phyloP scores from a whole-genome alignment of 1,140 invertebrate genomes.

The Ceratosolen solmsi region DNA sequence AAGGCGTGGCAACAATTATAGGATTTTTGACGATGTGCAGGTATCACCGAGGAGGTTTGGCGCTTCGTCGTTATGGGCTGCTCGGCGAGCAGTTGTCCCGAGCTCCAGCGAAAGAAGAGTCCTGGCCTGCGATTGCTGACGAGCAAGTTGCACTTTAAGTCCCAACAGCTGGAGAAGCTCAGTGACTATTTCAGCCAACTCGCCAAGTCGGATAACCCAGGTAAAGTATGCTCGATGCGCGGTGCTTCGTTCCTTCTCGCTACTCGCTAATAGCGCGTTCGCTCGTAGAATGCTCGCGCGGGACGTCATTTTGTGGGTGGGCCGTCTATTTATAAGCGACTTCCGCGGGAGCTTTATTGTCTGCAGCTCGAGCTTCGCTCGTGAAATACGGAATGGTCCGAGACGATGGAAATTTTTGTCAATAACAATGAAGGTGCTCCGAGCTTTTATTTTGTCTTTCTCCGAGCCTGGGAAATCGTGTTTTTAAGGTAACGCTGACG shows the following conservation, averaged over 20 bases:
- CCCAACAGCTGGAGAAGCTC: conserved; percentile 61
- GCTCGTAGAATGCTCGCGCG: not conserved
- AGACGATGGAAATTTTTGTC: too few relatives aligned
- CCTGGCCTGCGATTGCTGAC: conserved; percentile 58
- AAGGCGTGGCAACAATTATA: too few relatives aligned
- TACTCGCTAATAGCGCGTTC: not conserved
- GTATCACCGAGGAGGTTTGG: not conserved
- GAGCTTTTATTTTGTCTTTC: too few relatives aligned
- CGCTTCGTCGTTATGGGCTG: conserved; percentile 33
- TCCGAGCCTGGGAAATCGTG: too few relatives aligned
- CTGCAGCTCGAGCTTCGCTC: too few relatives aligned
- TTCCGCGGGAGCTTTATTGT: too few relatives aligned
- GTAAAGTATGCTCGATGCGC: conserved; percentile 3
- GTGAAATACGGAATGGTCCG: too few relatives aligned
- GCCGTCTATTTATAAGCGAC: too few relatives aligned
- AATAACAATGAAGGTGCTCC: too few relatives aligned
- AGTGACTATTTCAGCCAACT: conserved; percentile 59
- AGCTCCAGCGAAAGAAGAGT: conserved; percentile 35
- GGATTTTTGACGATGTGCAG: conserved; percentile 1
- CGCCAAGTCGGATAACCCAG: conserved; percentile 11
- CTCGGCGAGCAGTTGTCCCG: not conserved
- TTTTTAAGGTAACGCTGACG: too few relatives aligned
- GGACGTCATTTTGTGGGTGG: too few relatives aligned
- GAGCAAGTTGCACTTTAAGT: conserved; percentile 61
- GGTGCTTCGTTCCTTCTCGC: not conserved